Base-by-base conservation (phyloP, 2,113 vertebrate genomes). In the Tupaia tana region DNA sequence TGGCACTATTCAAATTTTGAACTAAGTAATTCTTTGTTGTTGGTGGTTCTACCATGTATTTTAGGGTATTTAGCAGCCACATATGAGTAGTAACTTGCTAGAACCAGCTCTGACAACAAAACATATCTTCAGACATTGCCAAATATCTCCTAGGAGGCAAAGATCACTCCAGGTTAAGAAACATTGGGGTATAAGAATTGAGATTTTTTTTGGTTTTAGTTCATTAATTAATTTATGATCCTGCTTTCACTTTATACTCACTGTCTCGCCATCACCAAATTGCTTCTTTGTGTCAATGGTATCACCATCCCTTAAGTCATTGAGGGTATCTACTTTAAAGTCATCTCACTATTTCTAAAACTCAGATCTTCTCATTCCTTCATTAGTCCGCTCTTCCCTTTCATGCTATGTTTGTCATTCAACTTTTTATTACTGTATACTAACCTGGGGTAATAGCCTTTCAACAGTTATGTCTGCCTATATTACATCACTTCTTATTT, bases 11-110 rank as follows among this genome's bases (percentile, higher is more conserved):
- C 31, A 89, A 54, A 89, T 84, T 93, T 89, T 93, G 52, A 92
- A 56, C 73, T 34, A 86, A 10, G 64, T 43, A 88, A 63, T 69
- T 89, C 80, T 87, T 84, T 95, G n/a, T 67, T 91, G 56, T 64
- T 95, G 16, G 4, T 6, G 59, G 13, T 15, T 88, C 54, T 78
- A 11, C 11, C 22, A 18, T 83, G 25, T 27, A 43, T 61, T 96
- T 11, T 80, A 82, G 43, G 14, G 56, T 86, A 12, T 69, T 92
- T 78, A 91, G 56, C 52, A 56, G 10, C n/a, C 31, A 59, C n/a
- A 61, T 71, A 52, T 15, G 74, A 75, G 22, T 79, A 87, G 54
- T 27, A 87, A 92, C 71, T 43, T 4, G 34, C 59, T 77, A 3
- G 77, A 27, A 56, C 25, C 20, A 43, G 3, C 9, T 92, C 54